Conservation (phyloP, 2,797 vertebrate species). For the Coregonus ussuriensis region DNA sequence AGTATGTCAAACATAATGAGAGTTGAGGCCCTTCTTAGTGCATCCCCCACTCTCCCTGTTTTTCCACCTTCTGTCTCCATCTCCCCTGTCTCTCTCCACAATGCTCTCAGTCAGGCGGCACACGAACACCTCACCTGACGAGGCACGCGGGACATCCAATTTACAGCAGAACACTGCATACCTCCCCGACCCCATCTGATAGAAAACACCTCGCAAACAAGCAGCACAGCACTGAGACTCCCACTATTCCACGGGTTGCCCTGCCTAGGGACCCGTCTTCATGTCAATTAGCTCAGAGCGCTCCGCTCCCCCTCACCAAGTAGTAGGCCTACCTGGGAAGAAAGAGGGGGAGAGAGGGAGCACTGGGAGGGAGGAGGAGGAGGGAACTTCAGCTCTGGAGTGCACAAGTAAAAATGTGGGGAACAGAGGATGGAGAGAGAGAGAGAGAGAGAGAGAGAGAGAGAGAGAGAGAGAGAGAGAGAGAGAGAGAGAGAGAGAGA, state of each 20-base stretch:
- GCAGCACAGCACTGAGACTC: constrained; percentile 19
- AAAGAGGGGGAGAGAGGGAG: constrained; percentile 23
- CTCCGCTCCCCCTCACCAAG: background rate
- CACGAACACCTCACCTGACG: constrained; percentile 29
- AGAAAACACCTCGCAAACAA: constrained; percentile 36
- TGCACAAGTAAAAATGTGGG: background rate
- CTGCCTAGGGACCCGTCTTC: constrained; percentile 29
- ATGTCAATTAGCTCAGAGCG: constrained; percentile 46
- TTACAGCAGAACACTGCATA: constrained; percentile 26
- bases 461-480: background rate
- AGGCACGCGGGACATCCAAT: constrained; percentile 41
- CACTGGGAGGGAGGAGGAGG: constrained; percentile 16
- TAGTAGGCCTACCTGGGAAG: constrained; percentile 2
- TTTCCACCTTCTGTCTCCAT: background rate
- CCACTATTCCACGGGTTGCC: constrained; percentile 20
- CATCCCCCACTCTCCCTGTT: background rate
- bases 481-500: background rate
- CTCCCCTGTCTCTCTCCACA: background rate
- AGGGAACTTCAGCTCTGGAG: background rate
- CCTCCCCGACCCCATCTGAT: constrained; percentile 5
- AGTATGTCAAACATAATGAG: background rate
- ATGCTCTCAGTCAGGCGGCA: background rate
- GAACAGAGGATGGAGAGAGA: background rate
- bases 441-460: too few relatives aligned
- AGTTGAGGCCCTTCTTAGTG: background rate